Percentiles rank a stretch among this genome's conserved stretches.
Conservation (phyloP, 2,888 invertebrate species). For the Melolontha melolontha region DNA sequence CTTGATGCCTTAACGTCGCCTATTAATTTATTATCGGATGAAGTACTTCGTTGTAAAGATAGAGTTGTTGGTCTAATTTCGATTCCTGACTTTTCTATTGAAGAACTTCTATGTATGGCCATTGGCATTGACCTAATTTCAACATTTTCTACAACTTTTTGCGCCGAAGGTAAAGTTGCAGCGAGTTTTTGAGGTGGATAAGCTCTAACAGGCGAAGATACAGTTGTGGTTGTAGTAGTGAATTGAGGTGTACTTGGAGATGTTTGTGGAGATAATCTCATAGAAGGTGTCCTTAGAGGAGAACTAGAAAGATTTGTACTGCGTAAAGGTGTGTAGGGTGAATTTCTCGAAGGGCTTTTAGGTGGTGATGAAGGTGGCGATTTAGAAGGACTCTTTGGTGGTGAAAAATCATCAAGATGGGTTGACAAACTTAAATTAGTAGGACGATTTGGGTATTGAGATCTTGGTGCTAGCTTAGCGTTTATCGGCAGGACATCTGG, state of each 20-base stretch:
- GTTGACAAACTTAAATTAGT: conserved; percentile 56
- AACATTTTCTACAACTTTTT: conserved; percentile 16
- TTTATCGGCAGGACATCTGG: conserved; percentile 71
- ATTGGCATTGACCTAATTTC: conserved; percentile 30
- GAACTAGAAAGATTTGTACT: conserved; percentile 55
- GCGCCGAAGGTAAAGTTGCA: conserved; percentile 25
- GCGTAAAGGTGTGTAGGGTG: conserved; percentile 59
- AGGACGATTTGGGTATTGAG: conserved; percentile 57
- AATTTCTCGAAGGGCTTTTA: conserved; percentile 57
- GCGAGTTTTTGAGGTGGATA: conserved; percentile 39
- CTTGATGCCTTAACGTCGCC: conserved; percentile 7
- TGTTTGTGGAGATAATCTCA: conserved; percentile 41
- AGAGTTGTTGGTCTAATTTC: background rate
- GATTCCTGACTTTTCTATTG: conserved; percentile 4
- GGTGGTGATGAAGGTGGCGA: conserved; percentile 59
- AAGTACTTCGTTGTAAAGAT: conserved; percentile 5
- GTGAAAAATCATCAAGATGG: conserved; percentile 41
- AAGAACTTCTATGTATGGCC: conserved; percentile 33
- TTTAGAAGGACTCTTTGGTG: conserved; percentile 55
- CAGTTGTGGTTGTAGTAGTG: conserved; percentile 9
- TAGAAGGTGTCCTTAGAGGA: conserved; percentile 40
- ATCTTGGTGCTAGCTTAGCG: conserved; percentile 64
- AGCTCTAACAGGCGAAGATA: conserved; percentile 26
- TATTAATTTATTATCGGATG: background rate
- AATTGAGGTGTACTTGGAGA: conserved; percentile 37